Evolutionary conservation across 1,140 invertebrate species (phyloP).

Genomic region (Apolygus lucorum): DNA sequence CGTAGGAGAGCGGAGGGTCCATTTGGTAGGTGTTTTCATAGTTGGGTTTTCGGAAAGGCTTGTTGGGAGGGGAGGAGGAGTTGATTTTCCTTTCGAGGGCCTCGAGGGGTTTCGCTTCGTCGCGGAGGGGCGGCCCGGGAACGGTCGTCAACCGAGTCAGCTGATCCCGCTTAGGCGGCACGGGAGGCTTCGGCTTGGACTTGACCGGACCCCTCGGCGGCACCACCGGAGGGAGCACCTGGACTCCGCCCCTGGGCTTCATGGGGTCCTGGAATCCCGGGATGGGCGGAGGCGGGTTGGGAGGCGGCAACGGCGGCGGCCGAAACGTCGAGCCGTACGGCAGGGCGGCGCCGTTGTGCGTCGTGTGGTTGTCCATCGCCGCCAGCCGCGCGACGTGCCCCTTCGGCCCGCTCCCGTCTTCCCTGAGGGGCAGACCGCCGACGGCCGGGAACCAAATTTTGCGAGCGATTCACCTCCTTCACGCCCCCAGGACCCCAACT

Average conservation of each 20-base stretch:
- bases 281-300: constrained; percentile 25
- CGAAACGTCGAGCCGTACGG: constrained; percentile 24
- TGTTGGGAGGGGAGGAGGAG: constrained; percentile 12
- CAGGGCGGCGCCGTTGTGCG: not conserved
- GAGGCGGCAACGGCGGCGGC: constrained; percentile 20
- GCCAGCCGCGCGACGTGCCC: not conserved
- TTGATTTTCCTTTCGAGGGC: constrained; percentile 21
- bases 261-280: constrained; percentile 23
- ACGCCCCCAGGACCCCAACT: constrained; percentile 1
- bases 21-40: constrained; percentile 6
- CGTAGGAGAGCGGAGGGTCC: not conserved
- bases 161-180: constrained; percentile 33
- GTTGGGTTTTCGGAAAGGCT: constrained; percentile 3
- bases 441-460: constrained; percentile 36
- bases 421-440: constrained; percentile 34
- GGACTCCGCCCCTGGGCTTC: constrained; percentile 29
- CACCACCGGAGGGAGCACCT: constrained; percentile 31
- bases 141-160: constrained; percentile 33
- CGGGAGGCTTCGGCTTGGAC: constrained; percentile 32
- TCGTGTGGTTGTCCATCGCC: constrained; percentile 14
- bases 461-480: constrained; percentile 16
- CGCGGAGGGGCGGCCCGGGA: not conserved
- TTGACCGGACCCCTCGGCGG: constrained; percentile 24
- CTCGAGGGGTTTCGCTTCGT: constrained; percentile 23
- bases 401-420: constrained; percentile 28